These are phyloP conservation scores for Rhorus exstirpatorius DNA, from an alignment of 2,888 invertebrate genomes.

Conservation along the genomic window DNA sequence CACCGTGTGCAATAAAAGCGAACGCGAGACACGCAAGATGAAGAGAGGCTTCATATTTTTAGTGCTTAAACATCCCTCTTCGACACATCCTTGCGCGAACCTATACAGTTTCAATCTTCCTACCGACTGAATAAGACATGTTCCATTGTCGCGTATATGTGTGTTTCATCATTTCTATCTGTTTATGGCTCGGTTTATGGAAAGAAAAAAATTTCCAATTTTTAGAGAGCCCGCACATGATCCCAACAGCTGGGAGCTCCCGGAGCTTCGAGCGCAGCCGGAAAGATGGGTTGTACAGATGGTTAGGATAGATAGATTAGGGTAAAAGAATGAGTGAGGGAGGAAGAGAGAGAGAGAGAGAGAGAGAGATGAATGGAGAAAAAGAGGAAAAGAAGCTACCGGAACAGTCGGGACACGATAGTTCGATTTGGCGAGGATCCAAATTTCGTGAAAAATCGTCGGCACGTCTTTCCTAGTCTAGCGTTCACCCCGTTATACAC, in stretches of 20 bases:
- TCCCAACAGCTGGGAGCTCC: background rate
- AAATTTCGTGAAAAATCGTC: constrained; percentile 59
- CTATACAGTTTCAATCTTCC: constrained; percentile 50
- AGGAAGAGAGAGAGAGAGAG: background rate
- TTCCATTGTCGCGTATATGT: constrained; percentile 19
- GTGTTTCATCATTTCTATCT: background rate
- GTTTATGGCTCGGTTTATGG: no score
- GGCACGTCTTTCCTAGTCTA: constrained; percentile 25
- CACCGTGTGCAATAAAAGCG: constrained; percentile 39
- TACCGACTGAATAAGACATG: constrained; percentile 54
- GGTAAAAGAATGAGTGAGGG: background rate
- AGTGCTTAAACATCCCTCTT: constrained; percentile 39
- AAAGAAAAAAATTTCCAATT: no score
- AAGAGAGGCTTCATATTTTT: constrained; percentile 12
- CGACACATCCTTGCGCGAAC: background rate
- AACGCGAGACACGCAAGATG: background rate
- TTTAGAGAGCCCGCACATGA: no score
- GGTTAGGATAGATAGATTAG: constrained; percentile 9
- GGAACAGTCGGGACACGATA: constrained; percentile 65
- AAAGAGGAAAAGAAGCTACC: constrained; percentile 38
- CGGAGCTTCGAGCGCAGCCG: background rate
- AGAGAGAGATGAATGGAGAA: background rate
- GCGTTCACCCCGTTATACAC: constrained; percentile 20
- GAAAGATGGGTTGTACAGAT: constrained; percentile 17
- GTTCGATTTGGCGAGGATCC: constrained; percentile 67